These are phyloP conservation scores for Gasterosteus nipponicus DNA, from an alignment of 2,113 vertebrate species.

Conservation along the genomic window DNA sequence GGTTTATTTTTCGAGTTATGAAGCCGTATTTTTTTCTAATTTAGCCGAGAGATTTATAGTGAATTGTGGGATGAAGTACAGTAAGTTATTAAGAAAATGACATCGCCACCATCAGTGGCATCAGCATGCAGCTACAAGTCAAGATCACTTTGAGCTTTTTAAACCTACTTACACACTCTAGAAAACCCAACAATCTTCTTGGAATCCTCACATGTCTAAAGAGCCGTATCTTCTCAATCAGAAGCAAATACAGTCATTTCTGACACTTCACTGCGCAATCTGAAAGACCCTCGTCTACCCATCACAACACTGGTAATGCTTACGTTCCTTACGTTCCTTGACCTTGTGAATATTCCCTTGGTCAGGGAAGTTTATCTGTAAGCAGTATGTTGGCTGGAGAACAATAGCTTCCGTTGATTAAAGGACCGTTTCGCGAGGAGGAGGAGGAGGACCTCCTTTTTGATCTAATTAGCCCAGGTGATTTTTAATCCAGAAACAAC, in stretches of 20 bases:
- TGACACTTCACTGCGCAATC: neutral
- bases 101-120: neutral
- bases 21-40: too few species aligned
- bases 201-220: neutral
- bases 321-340: slow-evolving; percentile 14
- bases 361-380: neutral
- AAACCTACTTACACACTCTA: neutral
- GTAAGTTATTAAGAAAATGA: slow-evolving; percentile 1
- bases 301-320: neutral
- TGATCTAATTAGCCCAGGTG: neutral
- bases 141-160: neutral
- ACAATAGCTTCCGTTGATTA: too few species aligned
- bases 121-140: neutral
- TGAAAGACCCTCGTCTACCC: neutral
- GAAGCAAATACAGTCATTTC: neutral
- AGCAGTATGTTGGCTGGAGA: neutral
- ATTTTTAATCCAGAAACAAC: neutral
- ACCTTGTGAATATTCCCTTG: slow-evolving; percentile 1
- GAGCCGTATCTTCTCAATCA: neutral
- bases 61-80: neutral
- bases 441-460: neutral
- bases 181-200: neutral
- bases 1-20: too few species aligned
- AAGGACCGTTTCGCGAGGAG: too few species aligned
- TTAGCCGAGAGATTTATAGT: neutral